Conservation (phyloP, 2,888 invertebrate genomes). For the Limenitis camilla region DNA sequence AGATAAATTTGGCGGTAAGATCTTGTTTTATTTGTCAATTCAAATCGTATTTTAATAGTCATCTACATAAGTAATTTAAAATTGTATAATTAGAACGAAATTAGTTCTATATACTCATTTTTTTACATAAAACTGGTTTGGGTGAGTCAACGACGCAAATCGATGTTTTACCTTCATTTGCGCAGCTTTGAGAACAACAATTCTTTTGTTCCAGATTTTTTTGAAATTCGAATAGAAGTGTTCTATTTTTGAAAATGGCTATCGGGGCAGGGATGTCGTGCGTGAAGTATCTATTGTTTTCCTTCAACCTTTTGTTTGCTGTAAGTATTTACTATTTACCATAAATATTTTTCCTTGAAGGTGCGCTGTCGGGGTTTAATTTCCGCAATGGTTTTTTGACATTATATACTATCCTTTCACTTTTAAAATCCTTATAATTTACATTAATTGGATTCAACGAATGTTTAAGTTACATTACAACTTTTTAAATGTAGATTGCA, state of each 20-base stretch:
- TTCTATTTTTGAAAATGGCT: conserved; percentile 76
- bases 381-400: not conserved
- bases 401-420: conserved; percentile 5
- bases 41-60: too few relatives aligned
- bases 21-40: not conserved
- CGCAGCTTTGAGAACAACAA: conserved; percentile 12
- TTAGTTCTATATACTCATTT: too few relatives aligned
- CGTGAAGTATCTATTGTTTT: conserved; percentile 90
- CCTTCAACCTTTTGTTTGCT: conserved; percentile 90
- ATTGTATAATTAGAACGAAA: too few relatives aligned
- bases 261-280: conserved; percentile 88
- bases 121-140: too few relatives aligned
- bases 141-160: conserved; percentile 39
- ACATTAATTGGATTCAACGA: too few relatives aligned
- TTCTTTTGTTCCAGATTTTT: conserved; percentile 53
- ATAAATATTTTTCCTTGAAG: conserved; percentile 22
- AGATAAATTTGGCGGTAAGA: conserved; percentile 20
- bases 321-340: conserved; percentile 74
- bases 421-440: not conserved
- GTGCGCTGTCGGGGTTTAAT: not conserved
- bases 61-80: too few relatives aligned
- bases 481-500: not conserved
- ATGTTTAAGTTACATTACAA: not conserved
- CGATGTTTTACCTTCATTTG: conserved; percentile 41
- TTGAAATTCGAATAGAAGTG: conserved; percentile 32